phyloP scores from a whole-genome alignment of 1,140 invertebrate species.

The Hypothenemus hampei region DNA sequence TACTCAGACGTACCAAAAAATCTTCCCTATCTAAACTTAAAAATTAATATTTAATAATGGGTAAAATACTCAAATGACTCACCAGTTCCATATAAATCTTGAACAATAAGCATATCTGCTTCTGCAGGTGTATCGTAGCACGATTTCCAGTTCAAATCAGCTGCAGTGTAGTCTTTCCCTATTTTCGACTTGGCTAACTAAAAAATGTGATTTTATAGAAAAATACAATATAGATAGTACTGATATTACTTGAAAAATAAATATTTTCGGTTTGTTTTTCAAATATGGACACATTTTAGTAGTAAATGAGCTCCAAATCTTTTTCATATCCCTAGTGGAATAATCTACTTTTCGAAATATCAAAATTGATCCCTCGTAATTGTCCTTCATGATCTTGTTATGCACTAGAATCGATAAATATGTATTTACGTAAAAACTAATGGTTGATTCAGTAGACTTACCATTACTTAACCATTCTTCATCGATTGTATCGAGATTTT shows the following conservation, averaged over 20 bases:
- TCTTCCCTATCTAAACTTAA: not conserved
- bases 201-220: no score
- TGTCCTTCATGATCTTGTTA: not conserved
- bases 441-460: not conserved
- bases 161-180: no score
- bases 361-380: conserved; percentile 9
- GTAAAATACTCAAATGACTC: not conserved
- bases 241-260: conserved; percentile 38
- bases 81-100: conserved; percentile 15
- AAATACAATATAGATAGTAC: no score
- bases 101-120: conserved; percentile 27
- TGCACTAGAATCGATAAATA: not conserved
- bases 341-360: not conserved
- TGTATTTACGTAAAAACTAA: not conserved
- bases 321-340: conserved; percentile 2
- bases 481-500: not conserved
- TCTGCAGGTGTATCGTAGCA: conserved; percentile 28
- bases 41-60: no score
- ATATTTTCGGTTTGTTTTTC: conserved; percentile 40
- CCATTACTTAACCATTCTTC: not conserved
- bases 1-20: not conserved
- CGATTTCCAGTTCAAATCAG: not conserved
- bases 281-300: conserved; percentile 26
- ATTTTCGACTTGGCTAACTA: no score
- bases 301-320: conserved; percentile 30